Evolutionary conservation across 2,888 invertebrate species (phyloP).

Genomic region (Sinhomidia bicolor): DNA sequence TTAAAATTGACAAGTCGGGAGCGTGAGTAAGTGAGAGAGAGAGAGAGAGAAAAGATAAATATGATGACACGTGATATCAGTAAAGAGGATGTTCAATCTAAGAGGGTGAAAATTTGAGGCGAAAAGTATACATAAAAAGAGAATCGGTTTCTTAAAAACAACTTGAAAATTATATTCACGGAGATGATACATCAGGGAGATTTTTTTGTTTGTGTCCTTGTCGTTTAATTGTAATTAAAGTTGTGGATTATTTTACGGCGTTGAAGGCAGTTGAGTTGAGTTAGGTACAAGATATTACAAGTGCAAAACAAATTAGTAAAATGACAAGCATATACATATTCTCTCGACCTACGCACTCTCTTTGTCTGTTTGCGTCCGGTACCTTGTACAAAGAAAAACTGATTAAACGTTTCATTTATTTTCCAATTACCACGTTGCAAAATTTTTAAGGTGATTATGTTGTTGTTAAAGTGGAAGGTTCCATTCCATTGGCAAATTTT

Average conservation of each 20-base stretch:
- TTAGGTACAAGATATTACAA: background rate
- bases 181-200: background rate
- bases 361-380: no score
- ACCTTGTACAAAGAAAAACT: no score
- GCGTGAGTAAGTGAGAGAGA: no score
- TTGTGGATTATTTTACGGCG: background rate
- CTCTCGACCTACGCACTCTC: no score
- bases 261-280: background rate
- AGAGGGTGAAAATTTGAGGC: background rate
- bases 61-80: constrained; percentile 38
- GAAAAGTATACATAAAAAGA: background rate
- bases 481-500: no score
- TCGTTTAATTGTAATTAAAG: background rate
- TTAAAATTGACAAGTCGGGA: constrained; percentile 59
- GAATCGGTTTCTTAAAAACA: constrained; percentile 19
- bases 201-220: constrained; percentile 23
- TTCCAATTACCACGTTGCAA: no score
- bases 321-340: no score
- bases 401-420: no score
- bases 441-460: no score
- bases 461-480: no score
- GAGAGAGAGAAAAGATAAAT: no score
- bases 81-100: constrained; percentile 25
- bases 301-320: no score
- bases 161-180: background rate